phyloP scores from a whole-genome alignment of 37 sponge, comb jelly and placozoan genomes.

The Hexactinellida sp. region DNA sequence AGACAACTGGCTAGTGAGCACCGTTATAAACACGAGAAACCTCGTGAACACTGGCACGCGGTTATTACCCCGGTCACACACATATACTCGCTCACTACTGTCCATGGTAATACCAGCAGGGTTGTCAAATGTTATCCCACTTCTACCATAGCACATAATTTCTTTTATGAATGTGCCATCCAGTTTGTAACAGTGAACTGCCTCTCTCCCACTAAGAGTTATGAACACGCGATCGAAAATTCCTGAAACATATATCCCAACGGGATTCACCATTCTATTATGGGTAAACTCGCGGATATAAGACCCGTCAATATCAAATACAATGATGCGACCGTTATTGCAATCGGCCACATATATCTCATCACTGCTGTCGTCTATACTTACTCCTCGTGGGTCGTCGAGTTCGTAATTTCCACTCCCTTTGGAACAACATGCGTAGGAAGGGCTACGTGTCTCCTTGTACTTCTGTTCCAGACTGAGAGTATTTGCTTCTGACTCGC shows the following conservation, averaged over 20 bases:
- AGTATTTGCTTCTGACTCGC: not conserved
- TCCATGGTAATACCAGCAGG: constrained; percentile 1
- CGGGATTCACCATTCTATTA: not conserved
- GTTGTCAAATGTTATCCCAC: not conserved
- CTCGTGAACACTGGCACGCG: not conserved
- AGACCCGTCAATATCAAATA: not conserved
- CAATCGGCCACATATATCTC: not conserved
- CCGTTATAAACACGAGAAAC: not conserved
- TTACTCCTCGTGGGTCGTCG: not conserved
- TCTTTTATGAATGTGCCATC: not conserved
- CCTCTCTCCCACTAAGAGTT: not conserved
- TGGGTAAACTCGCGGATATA: not conserved
- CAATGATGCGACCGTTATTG: not conserved
- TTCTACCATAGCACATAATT: not conserved
- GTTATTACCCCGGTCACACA: not conserved
- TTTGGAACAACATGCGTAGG: not conserved
- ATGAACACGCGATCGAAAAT: not conserved
- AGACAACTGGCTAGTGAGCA: not conserved
- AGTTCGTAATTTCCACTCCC: not conserved
- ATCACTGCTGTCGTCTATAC: not conserved
- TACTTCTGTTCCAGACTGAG: constrained; percentile 1
- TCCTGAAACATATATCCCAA: not conserved
- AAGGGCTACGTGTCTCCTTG: not conserved
- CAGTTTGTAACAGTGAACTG: not conserved
- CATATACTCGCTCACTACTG: not conserved